Evolutionary conservation across 2,888 invertebrate species (phyloP), one percentile per base, ranked within the genome.

Genomic region (Carpatolechia fugitivella): DNA sequence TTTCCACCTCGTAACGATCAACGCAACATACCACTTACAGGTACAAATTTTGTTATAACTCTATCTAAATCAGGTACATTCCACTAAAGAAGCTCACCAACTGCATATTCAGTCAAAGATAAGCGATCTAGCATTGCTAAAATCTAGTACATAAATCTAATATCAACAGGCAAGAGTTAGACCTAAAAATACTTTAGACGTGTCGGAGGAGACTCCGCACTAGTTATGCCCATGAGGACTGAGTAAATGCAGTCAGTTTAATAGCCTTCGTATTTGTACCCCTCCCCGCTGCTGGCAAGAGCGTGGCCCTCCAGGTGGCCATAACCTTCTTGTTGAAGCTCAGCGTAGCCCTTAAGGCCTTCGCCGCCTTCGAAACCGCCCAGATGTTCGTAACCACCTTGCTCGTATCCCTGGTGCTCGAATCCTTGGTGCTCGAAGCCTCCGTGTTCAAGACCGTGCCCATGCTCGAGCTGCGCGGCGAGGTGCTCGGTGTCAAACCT

Each of bases 41-140:
- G 11, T 41, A 20, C 8, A 16, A 52, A 52, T 52, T 52, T 52
- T 14, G 52, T 67, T 67, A 64, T 59, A 70, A 73, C 72, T 76
- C 76, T 68, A 69, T 65, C 79, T 85, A 82, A 71, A 70, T 89
- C 89, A 88, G 89, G 87, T 89, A 89, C 89, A 68, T 79, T 30
- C n/a, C 11, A 29, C 63, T 63, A 69, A 58, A 52, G 65, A 71
- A 68, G 62, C 60, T 59, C 65, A 68, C 69, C 62, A 70, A 76
- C 62, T 64, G 66, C 68, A 72, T 69, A 64, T 64, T 67, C 70
- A 70, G 68, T 68, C 70, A 63, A 72, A 69, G 65, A 70, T 64
- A 63, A 69, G 61, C 61, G 60, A 64, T 59, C 68, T 57, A 56
- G 55, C 52, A 63, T 60, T 68, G 65, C 66, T 70, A 68, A 58